Conservation (phyloP, 2,113 vertebrate genomes). For the Menidia beryllina region DNA sequence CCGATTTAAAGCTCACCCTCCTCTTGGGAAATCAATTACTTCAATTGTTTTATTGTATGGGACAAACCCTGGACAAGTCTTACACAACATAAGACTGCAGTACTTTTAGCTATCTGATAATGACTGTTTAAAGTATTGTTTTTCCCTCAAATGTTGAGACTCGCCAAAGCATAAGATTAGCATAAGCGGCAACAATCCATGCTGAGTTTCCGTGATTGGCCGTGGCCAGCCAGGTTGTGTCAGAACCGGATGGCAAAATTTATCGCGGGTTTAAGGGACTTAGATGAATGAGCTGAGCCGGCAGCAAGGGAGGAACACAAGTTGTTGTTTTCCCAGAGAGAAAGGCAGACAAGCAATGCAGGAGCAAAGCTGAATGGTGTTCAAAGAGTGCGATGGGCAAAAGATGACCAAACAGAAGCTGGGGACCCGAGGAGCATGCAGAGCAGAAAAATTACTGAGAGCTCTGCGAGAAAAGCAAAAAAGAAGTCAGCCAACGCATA, state of each 20-base stretch:
- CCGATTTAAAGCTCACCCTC: too few species aligned
- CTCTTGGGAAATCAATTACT: too few species aligned
- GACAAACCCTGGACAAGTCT: too few species aligned
- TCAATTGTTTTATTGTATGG: too few species aligned
- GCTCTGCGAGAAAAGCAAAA: not conserved
- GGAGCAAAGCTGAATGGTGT: conserved; percentile 8
- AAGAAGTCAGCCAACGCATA: not conserved
- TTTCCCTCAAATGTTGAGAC: too few species aligned
- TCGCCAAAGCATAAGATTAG: too few species aligned
- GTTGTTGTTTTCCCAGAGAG: conserved; percentile 7
- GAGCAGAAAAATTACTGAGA: conserved; percentile 2
- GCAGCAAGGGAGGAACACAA: not conserved
- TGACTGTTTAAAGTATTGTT: too few species aligned
- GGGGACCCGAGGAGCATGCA: not conserved
- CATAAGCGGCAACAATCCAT: not conserved
- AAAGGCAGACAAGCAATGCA: not conserved
- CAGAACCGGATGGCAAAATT: not conserved
- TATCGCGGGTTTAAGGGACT: not conserved
- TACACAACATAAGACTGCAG: too few species aligned
- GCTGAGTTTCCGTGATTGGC: not conserved
- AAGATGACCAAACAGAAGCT: not conserved
- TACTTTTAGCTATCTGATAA: too few species aligned
- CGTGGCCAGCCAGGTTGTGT: not conserved
- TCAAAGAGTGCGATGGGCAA: not conserved
- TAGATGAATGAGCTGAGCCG: not conserved